phyloP scores from a whole-genome alignment of 1,140 invertebrate species.

The Littorina saxatilis region DNA sequence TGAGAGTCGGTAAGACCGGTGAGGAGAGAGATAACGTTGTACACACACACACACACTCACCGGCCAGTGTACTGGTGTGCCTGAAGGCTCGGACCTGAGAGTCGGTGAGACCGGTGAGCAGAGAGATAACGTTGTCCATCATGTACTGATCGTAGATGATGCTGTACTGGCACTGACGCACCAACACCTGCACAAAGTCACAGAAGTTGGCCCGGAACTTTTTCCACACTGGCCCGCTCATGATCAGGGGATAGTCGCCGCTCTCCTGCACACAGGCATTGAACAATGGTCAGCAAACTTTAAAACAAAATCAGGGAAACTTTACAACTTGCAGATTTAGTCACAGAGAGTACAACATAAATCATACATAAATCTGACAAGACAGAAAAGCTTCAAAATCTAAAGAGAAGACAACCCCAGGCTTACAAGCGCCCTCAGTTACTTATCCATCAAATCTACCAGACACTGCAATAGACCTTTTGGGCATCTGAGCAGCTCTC shows the following conservation, averaged over 20 bases:
- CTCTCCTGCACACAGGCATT: conserved; percentile 84
- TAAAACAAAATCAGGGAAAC: too few species aligned
- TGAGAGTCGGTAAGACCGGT: conserved; percentile 99
- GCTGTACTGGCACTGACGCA: conserved; percentile 98
- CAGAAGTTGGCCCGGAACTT: conserved; percentile 97
- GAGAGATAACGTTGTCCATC: conserved; percentile 99
- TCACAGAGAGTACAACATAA: too few species aligned
- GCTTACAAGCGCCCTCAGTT: too few species aligned
- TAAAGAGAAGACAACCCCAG: too few species aligned
- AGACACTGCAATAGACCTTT: too few species aligned
- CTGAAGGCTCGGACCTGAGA: conserved; percentile 98
- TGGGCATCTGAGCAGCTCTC: too few species aligned
- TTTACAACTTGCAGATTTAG: too few species aligned
- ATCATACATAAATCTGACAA: too few species aligned
- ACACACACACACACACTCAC: too few species aligned
- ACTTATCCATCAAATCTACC: too few species aligned
- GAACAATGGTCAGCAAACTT: too few species aligned
- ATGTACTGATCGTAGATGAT: conserved; percentile 99
- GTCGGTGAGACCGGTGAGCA: conserved; percentile 97
- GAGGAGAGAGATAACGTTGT: conserved; percentile 97
- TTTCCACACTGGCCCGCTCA: conserved; percentile 97
- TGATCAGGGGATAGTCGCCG: conserved; percentile 99
- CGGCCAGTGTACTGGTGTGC: conserved; percentile 98
- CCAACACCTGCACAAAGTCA: conserved; percentile 97
- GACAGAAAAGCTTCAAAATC: too few species aligned